These are phyloP conservation scores for Neoascia interrupta DNA, from an alignment of 2,888 invertebrate genomes.

Conservation along the genomic window DNA sequence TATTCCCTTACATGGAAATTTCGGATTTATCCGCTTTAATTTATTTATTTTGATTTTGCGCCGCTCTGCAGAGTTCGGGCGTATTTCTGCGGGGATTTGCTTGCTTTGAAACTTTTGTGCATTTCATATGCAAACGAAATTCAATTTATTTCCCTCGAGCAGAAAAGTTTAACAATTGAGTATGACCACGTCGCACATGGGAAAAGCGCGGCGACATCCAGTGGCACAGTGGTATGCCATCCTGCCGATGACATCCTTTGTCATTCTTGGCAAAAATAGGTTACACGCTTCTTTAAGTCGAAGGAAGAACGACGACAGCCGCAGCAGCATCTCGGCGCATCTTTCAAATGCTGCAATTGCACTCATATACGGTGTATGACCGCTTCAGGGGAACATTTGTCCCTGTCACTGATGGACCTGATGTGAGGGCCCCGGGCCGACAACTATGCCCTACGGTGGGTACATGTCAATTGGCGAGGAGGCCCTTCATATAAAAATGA, in stretches of 20 bases:
- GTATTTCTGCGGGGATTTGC: neutral
- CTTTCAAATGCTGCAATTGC: neutral
- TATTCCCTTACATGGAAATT: slow-evolving; percentile 69
- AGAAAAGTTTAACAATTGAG: slow-evolving; percentile 45
- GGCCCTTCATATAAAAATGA: slow-evolving; percentile 67
- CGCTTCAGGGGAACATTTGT: slow-evolving; percentile 53
- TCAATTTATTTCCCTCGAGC: slow-evolving; percentile 67
- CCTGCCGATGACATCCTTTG: slow-evolving; percentile 63
- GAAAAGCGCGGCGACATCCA: slow-evolving; percentile 7
- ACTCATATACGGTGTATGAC: slow-evolving; percentile 6
- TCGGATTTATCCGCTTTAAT: slow-evolving; percentile 57
- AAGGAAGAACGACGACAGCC: slow-evolving; percentile 10
- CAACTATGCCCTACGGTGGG: slow-evolving; percentile 37
- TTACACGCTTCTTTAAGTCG: slow-evolving; percentile 54
- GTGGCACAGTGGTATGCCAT: slow-evolving; percentile 42
- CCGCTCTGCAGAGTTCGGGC: slow-evolving; percentile 1
- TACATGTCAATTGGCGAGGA: slow-evolving; percentile 63
- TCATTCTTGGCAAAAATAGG: slow-evolving; percentile 66
- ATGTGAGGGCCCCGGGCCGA: slow-evolving; percentile 32
- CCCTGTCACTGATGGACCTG: slow-evolving; percentile 63
- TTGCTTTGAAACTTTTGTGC: slow-evolving; percentile 36
- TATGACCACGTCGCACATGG: neutral
- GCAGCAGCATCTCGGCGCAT: neutral
- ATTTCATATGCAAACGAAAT: slow-evolving; percentile 69
- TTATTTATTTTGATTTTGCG: slow-evolving; percentile 59